phyloP scores from a whole-genome alignment of 2,888 invertebrate species.

The Eugnorisma glareosa region DNA sequence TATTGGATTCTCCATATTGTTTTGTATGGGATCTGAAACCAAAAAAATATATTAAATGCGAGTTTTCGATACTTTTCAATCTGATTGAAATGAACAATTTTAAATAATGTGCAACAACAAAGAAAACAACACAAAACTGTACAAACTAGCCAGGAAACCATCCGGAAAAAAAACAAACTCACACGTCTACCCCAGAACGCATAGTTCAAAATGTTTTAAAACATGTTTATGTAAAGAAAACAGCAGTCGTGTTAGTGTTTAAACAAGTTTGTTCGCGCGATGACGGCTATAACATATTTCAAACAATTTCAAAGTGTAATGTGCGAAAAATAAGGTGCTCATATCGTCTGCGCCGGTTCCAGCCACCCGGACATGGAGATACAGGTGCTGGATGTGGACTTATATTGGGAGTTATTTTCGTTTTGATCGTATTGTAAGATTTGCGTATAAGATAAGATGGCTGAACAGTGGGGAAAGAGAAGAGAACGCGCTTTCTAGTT shows the following conservation, averaged over 20 bases:
- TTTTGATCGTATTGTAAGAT: background rate
- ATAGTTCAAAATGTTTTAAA: slow-evolving; percentile 59
- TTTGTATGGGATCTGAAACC: background rate
- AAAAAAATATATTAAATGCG: background rate
- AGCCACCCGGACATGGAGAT: slow-evolving; percentile 63
- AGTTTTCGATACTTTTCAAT: background rate
- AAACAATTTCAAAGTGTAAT: slow-evolving; percentile 89
- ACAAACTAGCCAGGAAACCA: background rate
- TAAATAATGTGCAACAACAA: background rate
- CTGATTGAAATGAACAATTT: background rate
- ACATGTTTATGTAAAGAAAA: slow-evolving; percentile 59
- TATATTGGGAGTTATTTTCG: slow-evolving; percentile 11
- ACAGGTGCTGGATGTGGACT: slow-evolving; percentile 66
- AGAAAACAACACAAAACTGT: background rate
- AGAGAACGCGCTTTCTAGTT: background rate
- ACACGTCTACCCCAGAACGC: slow-evolving; percentile 4
- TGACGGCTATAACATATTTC: slow-evolving; percentile 85
- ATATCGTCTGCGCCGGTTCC: slow-evolving; percentile 74
- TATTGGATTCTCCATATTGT: background rate
- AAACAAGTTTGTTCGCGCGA: slow-evolving; percentile 75
- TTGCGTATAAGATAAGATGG: background rate
- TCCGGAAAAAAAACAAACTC: slow-evolving; percentile 3
- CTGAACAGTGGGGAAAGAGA: background rate
- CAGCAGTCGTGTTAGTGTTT: slow-evolving; percentile 70
- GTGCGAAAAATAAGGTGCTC: slow-evolving; percentile 88